Evolutionary conservation across 2,797 vertebrate genomes (phyloP), one percentile per base, ranked within the genome.

Genomic region (Menidia menidia): DNA sequence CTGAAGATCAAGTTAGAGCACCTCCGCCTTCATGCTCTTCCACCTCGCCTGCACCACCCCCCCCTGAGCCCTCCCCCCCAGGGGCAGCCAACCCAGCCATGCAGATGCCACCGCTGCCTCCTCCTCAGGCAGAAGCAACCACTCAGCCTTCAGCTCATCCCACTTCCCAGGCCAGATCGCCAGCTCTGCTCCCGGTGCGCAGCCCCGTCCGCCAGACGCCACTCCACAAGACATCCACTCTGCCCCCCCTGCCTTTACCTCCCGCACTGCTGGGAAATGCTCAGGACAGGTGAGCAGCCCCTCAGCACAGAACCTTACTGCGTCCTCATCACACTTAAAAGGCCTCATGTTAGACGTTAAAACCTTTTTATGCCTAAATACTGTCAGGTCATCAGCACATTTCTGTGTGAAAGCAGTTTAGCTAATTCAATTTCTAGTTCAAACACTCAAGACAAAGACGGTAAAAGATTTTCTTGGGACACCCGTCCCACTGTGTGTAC

Each of bases 161-260:
- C 16, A 25, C 90, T 66, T 64, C 94, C 75, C 81, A 92, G 78
- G 0, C 92, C 32, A 92, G 94, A 92, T 92, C 89, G 75, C 92
- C 94, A 18, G 87, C 95, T 77, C 43, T 88, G 57, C 4, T 78
- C 89, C 89, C 94, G 3, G 19, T 85, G 1, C 90, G 87, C 31
- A 94, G 93, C 71, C 92, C 93, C 68, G 19, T 77, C 72, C 84
- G 89, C 11, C 90, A 76, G 69, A 84, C 87, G 0, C 77, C 94
- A 13, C 92, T 96, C 55, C 89, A 96, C 90, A 98, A 98, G 94
- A 99, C 98, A 2, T 99, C 97, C 55, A 99, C 98, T 1, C 90
- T 99, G 88, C 98, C 98, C 65, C 97, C 93, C 47, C 93, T 99
- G 66, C 98, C 98, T 48, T 93, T 99, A 51, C 98, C 98, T 25